phyloP scores from a whole-genome alignment of 2,113 vertebrate species.

The Paracanthobrama guichenoti region DNA sequence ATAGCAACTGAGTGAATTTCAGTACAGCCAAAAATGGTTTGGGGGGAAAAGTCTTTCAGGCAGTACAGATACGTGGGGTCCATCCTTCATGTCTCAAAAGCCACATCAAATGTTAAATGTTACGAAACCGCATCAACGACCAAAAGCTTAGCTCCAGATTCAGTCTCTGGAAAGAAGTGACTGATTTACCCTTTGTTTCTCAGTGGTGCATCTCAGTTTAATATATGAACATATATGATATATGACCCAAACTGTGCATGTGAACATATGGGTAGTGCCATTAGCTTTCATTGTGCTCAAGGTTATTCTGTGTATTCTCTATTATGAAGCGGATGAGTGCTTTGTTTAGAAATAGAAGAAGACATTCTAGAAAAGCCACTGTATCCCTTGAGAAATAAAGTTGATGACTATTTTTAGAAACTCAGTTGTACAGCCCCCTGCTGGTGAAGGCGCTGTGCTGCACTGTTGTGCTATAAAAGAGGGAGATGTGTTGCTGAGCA shows the following conservation, averaged over 20 bases:
- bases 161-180: not conserved
- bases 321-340: slow-evolving; percentile 48
- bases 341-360: slow-evolving; percentile 64
- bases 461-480: not conserved
- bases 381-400: slow-evolving; percentile 74
- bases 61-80: slow-evolving; percentile 62
- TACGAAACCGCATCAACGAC: not conserved
- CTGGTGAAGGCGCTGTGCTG: slow-evolving; percentile 59
- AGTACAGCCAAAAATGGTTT: slow-evolving; percentile 72
- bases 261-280: not conserved
- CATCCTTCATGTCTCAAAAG: slow-evolving; percentile 28
- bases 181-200: not conserved
- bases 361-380: slow-evolving; percentile 69
- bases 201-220: not conserved
- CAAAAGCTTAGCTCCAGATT: not conserved
- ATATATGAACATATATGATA: not conserved
- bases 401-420: slow-evolving; percentile 74
- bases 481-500: slow-evolving; percentile 30
- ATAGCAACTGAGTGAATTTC: slow-evolving; percentile 76
- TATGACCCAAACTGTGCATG: not conserved
- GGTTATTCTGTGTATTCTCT: slow-evolving; percentile 10
- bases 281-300: not conserved
- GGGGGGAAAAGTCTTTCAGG: slow-evolving; percentile 58
- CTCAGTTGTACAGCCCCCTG: slow-evolving; percentile 63
- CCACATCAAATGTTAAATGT: not conserved